These are phyloP conservation scores for Phaethon lepturus DNA, from an alignment of 2,113 vertebrate species.

Conservation along the genomic window DNA sequence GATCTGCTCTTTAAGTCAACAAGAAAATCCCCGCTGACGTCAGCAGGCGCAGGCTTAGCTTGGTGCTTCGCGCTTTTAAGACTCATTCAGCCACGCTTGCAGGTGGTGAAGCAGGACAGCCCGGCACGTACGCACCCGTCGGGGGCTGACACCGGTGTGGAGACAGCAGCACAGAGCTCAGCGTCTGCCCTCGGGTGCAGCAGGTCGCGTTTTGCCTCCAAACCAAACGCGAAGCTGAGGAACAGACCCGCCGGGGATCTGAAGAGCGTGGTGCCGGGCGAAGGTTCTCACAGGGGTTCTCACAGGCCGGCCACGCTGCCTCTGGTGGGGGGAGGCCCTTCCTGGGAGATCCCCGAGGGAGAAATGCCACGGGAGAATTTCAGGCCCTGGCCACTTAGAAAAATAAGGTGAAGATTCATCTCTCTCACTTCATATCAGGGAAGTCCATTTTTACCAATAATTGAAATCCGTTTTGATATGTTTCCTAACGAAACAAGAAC, in stretches of 20 bases:
- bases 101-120: not conserved
- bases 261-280: not conserved
- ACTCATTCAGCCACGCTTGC: accelerated
- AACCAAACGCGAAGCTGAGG: not conserved
- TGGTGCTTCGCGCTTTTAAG: accelerated
- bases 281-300: not conserved
- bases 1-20: not conserved
- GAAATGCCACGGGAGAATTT: not conserved
- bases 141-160: accelerated
- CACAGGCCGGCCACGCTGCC: not conserved
- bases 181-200: not conserved
- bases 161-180: not conserved
- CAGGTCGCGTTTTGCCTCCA: not conserved
- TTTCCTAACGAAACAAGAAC: not conserved
- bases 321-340: accelerated
- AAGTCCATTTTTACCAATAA: not conserved
- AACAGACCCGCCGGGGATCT: not conserved
- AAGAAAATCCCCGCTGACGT: accelerated
- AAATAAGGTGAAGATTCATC: not conserved
- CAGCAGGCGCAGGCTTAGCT: not conserved
- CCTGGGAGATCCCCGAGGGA: not conserved
- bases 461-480: not conserved
- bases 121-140: accelerated
- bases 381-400: not conserved
- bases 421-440: not conserved